These are phyloP conservation scores for Tyto alba DNA, from an alignment of 2,113 vertebrate genomes.

Conservation along the genomic window DNA sequence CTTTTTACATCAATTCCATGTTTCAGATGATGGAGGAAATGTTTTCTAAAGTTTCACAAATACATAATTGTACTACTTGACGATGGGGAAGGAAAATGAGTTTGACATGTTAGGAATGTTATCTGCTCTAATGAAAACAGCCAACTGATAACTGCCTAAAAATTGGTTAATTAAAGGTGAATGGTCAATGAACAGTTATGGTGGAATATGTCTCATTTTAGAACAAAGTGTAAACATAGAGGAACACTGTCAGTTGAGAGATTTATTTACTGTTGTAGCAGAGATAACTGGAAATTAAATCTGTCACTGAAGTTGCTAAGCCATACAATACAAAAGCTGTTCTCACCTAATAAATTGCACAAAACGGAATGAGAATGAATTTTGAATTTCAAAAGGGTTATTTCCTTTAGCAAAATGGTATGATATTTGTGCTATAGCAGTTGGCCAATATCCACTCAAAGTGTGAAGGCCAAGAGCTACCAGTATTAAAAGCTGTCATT, in stretches of 20 bases:
- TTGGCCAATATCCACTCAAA: background rate
- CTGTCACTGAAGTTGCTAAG: constrained; percentile 27
- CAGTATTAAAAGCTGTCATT: background rate
- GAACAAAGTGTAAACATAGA: background rate
- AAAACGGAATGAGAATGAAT: background rate
- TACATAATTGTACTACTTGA: constrained; percentile 17
- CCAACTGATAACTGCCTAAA: constrained; percentile 53
- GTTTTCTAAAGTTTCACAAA: constrained; percentile 59
- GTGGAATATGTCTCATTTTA: constrained; percentile 47
- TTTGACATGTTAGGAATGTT: constrained; percentile 54
- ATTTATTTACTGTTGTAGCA: constrained; percentile 59
- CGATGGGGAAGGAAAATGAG: constrained; percentile 44
- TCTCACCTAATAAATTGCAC: constrained; percentile 22
- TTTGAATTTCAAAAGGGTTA: background rate
- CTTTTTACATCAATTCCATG: constrained; percentile 55
- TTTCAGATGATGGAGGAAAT: constrained; percentile 52
- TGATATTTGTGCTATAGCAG: background rate
- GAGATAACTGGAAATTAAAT: constrained; percentile 65
- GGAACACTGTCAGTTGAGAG: constrained; percentile 30
- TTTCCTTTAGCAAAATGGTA: background rate
- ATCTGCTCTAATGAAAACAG: constrained; percentile 61
- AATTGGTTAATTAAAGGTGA: constrained; percentile 71
- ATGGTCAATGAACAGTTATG: constrained; percentile 50
- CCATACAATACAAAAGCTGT: constrained; percentile 18
- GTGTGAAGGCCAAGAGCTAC: background rate